These are phyloP conservation scores for Mimachlamys varia DNA, from an alignment of 2,888 invertebrate genomes.

Conservation along the genomic window DNA sequence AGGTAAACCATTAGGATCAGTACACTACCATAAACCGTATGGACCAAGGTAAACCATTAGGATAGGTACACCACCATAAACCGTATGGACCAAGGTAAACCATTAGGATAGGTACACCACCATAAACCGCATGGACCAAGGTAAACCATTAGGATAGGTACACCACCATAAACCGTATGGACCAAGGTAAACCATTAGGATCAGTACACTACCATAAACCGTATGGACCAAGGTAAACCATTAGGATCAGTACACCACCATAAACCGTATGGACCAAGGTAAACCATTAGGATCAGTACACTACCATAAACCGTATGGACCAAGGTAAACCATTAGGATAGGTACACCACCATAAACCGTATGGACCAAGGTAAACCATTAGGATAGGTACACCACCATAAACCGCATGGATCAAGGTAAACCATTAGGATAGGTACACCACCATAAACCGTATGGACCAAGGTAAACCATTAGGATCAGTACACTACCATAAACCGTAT, in stretches of 20 bases:
- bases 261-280: conserved; percentile 96
- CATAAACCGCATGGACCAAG: conserved; percentile 95
- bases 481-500: conserved; percentile 95
- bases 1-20: too few species aligned
- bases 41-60: conserved; percentile 94
- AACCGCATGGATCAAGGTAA: conserved; percentile 94
- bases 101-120: conserved; percentile 94
- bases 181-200: conserved; percentile 94
- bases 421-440: too few species aligned
- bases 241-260: conserved; percentile 96
- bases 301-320: conserved; percentile 94
- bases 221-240: conserved; percentile 94
- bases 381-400: conserved; percentile 95
- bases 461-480: conserved; percentile 93
- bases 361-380: conserved; percentile 94
- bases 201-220: conserved; percentile 95
- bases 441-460: conserved; percentile 95
- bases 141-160: too few species aligned
- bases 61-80: conserved; percentile 96
- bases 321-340: too few species aligned
- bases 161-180: conserved; percentile 94
- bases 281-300: conserved; percentile 93
- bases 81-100: conserved; percentile 93
- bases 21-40: conserved; percentile 95
- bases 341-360: conserved; percentile 94